Conservation (phyloP, 1,140 invertebrate species). For the Scaptomyza hsui region DNA sequence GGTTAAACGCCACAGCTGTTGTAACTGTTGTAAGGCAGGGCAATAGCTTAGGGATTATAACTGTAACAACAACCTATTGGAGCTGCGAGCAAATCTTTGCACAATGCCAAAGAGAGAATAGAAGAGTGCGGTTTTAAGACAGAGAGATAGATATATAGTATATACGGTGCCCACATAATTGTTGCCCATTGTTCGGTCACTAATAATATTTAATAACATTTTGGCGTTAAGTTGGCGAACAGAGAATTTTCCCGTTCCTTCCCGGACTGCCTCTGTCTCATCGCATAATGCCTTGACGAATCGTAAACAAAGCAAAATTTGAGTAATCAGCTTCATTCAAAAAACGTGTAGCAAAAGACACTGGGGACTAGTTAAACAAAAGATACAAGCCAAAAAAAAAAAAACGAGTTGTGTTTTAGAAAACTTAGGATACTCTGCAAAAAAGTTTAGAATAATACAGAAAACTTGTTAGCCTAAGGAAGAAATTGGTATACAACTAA, state of each 20-base stretch:
- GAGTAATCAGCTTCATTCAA: slow-evolving; percentile 81
- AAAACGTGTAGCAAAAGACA: slow-evolving; percentile 70
- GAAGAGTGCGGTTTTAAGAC: not conserved
- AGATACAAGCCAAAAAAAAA: slow-evolving; percentile 26
- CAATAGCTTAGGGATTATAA: slow-evolving; percentile 81
- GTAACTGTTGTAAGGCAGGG: slow-evolving; percentile 63
- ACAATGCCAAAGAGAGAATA: slow-evolving; percentile 16
- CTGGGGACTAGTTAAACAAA: slow-evolving; percentile 43
- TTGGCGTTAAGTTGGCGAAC: slow-evolving; percentile 59
- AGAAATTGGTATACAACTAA: too few species aligned
- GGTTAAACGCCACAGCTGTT: slow-evolving; percentile 77
- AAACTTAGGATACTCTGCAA: slow-evolving; percentile 44
- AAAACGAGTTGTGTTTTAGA: slow-evolving; percentile 16
- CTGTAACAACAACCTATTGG: slow-evolving; percentile 48
- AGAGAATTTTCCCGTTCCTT: slow-evolving; percentile 7
- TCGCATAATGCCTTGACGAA: slow-evolving; percentile 71
- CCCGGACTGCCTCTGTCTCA: slow-evolving; percentile 33
- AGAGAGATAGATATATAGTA: not conserved
- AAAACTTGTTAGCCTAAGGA: not conserved
- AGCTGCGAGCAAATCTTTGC: slow-evolving; percentile 18
- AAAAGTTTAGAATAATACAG: not conserved
- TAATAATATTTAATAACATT: slow-evolving; percentile 82
- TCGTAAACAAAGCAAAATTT: slow-evolving; percentile 80
- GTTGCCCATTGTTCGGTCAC: slow-evolving; percentile 59
- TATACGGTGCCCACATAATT: slow-evolving; percentile 60